Conservation (phyloP, 2,113 vertebrate species). For the Anguilla japonica region DNA sequence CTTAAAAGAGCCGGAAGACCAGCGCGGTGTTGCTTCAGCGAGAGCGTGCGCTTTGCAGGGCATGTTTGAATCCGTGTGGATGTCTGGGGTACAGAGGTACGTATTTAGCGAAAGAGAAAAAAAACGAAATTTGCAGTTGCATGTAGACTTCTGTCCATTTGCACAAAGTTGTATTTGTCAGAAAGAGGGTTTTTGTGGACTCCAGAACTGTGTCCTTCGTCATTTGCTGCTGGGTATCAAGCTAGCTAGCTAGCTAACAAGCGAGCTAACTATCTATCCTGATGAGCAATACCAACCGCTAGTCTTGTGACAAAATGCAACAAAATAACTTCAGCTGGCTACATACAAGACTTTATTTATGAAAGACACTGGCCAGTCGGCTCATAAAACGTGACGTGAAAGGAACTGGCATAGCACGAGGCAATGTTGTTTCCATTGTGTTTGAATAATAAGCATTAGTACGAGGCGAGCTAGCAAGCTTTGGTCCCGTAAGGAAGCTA, state of each 20-base stretch:
- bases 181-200: neutral
- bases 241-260: neutral
- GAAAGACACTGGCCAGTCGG: neutral
- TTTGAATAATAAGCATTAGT: neutral
- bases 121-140: neutral
- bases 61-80: neutral
- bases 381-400: neutral
- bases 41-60: slow-evolving; percentile 25
- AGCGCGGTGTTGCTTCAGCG: neutral
- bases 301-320: slow-evolving; percentile 35
- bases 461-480: neutral
- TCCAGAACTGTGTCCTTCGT: neutral
- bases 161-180: neutral
- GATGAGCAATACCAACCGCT: neutral
- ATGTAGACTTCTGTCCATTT: neutral
- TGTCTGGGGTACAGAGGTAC: slow-evolving; percentile 10
- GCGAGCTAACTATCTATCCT: neutral
- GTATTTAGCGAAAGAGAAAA: neutral
- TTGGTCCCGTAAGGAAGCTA: neutral
- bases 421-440: neutral
- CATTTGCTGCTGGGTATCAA: neutral
- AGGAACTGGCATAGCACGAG: neutral
- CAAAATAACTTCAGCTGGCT: neutral
- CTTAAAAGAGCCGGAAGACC: slow-evolving; percentile 55
- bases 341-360: neutral